These are phyloP conservation scores for Forbesichthys agassizii DNA, from an alignment of 2,113 vertebrate species.

Conservation along the genomic window DNA sequence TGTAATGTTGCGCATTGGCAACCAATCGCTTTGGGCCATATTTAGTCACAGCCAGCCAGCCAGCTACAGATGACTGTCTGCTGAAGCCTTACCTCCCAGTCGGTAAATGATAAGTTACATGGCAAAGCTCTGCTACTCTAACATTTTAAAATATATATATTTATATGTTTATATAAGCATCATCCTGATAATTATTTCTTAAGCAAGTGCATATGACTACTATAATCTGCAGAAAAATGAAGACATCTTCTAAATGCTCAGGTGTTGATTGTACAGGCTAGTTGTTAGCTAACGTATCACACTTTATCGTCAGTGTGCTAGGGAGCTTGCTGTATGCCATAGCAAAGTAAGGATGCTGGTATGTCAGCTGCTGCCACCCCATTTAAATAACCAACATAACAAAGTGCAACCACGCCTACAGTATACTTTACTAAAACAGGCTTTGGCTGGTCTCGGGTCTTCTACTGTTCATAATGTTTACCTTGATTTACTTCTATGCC, in stretches of 20 bases:
- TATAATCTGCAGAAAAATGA: slow-evolving; percentile 73
- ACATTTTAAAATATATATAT: slow-evolving; percentile 63
- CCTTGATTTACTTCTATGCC: slow-evolving; percentile 62
- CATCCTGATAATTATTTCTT: slow-evolving; percentile 68
- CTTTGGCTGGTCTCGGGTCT: slow-evolving; percentile 71
- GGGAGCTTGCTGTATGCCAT: slow-evolving; percentile 58
- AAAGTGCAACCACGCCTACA: slow-evolving; percentile 62
- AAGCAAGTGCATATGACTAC: slow-evolving; percentile 77
- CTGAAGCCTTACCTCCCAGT: slow-evolving; percentile 52
- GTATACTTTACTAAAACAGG: slow-evolving; percentile 53
- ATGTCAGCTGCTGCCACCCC: slow-evolving; percentile 63
- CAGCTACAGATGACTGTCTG: slow-evolving; percentile 51
- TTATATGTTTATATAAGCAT: slow-evolving; percentile 70
- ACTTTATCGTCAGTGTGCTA: slow-evolving; percentile 50
- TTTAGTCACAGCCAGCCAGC: slow-evolving; percentile 57
- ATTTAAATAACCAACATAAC: slow-evolving; percentile 51
- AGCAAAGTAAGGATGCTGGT: slow-evolving; percentile 55
- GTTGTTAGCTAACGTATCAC: slow-evolving; percentile 59
- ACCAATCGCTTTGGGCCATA: slow-evolving; percentile 55
- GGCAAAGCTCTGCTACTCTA: slow-evolving; percentile 57
- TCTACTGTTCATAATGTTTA: slow-evolving; percentile 60
- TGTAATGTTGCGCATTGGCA: slow-evolving; percentile 46
- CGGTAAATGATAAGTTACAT: slow-evolving; percentile 58
- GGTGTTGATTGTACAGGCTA: slow-evolving; percentile 74
- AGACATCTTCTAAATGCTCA: slow-evolving; percentile 70